Evolutionary conservation across 2,888 invertebrate species (phyloP), one percentile per base, ranked within the genome.

Genomic region (Pachymerium ferrugineum): DNA sequence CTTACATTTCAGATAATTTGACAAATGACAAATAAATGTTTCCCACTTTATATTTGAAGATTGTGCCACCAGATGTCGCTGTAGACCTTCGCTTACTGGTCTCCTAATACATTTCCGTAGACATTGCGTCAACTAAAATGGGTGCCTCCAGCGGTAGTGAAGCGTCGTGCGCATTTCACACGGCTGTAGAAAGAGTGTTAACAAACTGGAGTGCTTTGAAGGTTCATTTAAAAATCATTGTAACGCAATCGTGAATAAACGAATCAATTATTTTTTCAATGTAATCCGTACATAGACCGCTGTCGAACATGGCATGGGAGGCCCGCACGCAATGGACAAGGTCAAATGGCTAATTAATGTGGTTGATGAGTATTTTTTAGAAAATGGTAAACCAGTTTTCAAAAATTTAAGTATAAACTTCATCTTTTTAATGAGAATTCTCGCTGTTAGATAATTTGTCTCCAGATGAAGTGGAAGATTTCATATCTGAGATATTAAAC

Each of bases 271-370:
- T 38, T 8, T 8, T n/a, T 38, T 4, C 2, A 5, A 33, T 33
- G 5, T 38, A 2, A n/a, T 38, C n/a, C 8, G n/a, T n/a, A n/a
- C n/a, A n/a, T 35, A 69, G 69, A 10, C 2, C 3, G 69, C 69
- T 2, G 16, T 69, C 1, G 69, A 69, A 5, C 2, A 69, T 3
- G 69, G 69, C 8, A 69, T 69, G 29, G 69, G 69, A 30, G 28
- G 29, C 10, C 69, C 69, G 29, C 29, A 29, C 3, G 28, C 69
- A 6, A 14, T 6, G 6, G 69, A 69, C 12, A 69, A 69, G n/a
- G 69, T 69, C 2, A 69, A 69, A 25, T 69, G 69, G 69, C 22
- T 69, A 3, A 69, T 28, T 14, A 29, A 30, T n/a, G 69, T 69
- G 3, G 14, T 69, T 1, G 30, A 69, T 5, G 25, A 69, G 28